Conservation (phyloP, 2,113 vertebrate species). For the Gorsachius goisagi region DNA sequence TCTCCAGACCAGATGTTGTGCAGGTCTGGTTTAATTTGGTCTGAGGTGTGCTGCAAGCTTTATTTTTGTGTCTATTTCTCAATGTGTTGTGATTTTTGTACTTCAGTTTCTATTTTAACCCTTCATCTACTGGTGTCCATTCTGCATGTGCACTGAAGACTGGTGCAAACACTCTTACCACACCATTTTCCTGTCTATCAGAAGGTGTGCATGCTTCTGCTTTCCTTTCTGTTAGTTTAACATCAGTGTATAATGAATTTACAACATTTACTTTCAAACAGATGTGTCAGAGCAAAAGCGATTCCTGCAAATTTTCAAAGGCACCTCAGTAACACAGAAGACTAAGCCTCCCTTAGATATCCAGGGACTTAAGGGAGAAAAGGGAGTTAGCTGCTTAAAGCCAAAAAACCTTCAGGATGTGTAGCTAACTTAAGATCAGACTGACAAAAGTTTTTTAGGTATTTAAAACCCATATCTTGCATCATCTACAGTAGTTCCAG, state of each 20-base stretch:
- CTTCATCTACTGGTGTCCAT: not conserved
- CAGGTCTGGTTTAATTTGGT: not conserved
- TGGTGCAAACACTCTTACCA: not conserved
- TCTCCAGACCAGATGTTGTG: slow-evolving; percentile 25
- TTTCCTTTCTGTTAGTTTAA: not conserved
- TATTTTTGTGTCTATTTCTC: not conserved
- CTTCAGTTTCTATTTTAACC: not conserved
- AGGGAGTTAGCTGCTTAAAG: not conserved
- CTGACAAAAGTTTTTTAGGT: not conserved
- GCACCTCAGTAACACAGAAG: not conserved
- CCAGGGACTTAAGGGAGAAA: not conserved
- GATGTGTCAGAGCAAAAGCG: not conserved
- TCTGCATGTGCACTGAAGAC: rapidly evolving
- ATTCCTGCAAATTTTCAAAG: not conserved
- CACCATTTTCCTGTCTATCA: not conserved
- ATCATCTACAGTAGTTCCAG: not conserved
- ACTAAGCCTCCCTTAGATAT: not conserved
- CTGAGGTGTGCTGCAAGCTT: not conserved
- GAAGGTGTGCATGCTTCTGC: not conserved
- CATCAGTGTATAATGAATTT: not conserved
- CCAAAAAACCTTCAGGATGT: not conserved
- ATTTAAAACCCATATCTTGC: not conserved
- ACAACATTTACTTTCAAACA: not conserved
- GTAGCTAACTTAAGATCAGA: not conserved
- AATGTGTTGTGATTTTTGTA: not conserved